These are phyloP conservation scores for Conus betulinus DNA, from an alignment of 1,140 invertebrate genomes.

Conservation along the genomic window DNA sequence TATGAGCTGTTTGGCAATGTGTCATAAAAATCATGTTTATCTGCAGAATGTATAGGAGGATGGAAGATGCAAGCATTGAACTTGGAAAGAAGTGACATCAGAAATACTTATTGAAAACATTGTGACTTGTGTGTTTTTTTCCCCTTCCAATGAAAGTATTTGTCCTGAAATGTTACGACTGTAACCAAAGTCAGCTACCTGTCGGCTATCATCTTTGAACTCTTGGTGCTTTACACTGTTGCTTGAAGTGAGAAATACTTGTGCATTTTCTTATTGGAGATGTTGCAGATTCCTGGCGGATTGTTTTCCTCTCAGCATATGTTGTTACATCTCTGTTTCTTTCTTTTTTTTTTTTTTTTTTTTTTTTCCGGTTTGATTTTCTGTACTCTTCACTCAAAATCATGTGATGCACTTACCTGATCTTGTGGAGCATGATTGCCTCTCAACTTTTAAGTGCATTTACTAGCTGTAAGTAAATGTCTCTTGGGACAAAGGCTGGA, in stretches of 20 bases:
- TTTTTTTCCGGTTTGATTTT: not conserved
- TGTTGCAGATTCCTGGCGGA: not conserved
- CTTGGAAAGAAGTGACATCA: not conserved
- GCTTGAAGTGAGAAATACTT: not conserved
- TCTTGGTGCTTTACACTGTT: not conserved
- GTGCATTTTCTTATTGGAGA: not conserved
- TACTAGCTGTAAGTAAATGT: no score
- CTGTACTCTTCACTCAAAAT: not conserved
- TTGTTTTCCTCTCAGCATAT: not conserved
- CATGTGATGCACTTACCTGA: no score
- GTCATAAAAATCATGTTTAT: not conserved
- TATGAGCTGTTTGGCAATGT: no score
- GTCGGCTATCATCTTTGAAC: not conserved
- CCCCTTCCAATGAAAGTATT: not conserved
- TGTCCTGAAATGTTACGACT: not conserved
- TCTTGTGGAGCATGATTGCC: no score
- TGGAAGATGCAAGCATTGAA: not conserved
- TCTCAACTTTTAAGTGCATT: no score
- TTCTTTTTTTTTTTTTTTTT: not conserved
- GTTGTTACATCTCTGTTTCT: not conserved
- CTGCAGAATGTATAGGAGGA: not conserved
- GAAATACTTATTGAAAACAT: not conserved
- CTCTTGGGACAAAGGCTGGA: no score
- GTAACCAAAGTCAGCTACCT: not conserved
- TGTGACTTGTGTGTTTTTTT: not conserved